Evolutionary conservation across 2,113 vertebrate species (phyloP).

Genomic region (Semnornis frantzii): DNA sequence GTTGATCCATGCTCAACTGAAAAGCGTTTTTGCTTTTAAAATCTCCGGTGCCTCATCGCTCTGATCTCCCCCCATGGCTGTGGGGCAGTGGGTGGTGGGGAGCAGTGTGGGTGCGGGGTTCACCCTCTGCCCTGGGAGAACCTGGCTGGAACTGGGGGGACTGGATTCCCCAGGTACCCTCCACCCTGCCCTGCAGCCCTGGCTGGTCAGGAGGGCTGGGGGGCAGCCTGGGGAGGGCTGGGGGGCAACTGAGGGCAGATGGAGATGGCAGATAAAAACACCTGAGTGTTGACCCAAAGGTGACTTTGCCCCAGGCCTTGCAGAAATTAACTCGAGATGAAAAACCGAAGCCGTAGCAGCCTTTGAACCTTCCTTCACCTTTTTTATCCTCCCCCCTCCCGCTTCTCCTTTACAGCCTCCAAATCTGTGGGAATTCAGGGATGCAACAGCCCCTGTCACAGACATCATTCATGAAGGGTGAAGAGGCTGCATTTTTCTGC

Average conservation of each 20-base stretch:
- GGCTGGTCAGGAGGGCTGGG: not conserved
- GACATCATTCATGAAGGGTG: not conserved
- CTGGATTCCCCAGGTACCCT: not conserved
- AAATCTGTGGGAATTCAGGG: constrained; percentile 6
- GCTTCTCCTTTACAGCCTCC: not conserved
- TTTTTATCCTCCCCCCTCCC: not conserved
- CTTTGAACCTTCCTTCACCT: constrained; percentile 62
- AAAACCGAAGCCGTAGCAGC: not conserved
- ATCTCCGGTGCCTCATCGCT: accelerated
- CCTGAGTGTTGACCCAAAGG: constrained; percentile 67
- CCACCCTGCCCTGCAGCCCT: not conserved
- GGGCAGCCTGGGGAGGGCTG: not conserved
- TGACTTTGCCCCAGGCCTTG: constrained; percentile 59
- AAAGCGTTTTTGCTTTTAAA: not conserved
- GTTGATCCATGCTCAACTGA: accelerated
- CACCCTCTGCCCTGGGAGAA: not conserved
- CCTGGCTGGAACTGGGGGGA: not conserved
- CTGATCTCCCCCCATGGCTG: accelerated
- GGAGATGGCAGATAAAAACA: constrained; percentile 60
- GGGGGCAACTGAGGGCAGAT: constrained; percentile 12
- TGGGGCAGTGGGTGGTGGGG: not conserved
- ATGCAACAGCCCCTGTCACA: not conserved
- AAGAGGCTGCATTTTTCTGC: not conserved
- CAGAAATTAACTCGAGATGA: constrained; percentile 56
- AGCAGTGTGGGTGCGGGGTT: not conserved